Conservation (phyloP, 2,797 vertebrate genomes). For the Florisuga fusca region DNA sequence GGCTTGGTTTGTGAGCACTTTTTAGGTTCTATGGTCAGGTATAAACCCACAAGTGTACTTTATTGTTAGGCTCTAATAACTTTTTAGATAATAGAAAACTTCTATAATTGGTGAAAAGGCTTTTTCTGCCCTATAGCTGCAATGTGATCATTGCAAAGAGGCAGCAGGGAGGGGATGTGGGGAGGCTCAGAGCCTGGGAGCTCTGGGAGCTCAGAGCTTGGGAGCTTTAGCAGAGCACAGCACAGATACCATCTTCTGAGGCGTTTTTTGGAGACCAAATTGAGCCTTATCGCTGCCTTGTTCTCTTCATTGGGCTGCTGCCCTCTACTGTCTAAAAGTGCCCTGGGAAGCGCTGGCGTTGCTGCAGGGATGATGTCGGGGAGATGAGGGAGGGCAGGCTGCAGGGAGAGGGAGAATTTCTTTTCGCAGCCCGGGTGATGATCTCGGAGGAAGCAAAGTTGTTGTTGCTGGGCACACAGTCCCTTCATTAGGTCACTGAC, state of each 20-base stretch:
- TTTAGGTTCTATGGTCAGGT: background rate
- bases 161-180: background rate
- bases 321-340: slow-evolving; percentile 71
- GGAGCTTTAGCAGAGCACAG: background rate
- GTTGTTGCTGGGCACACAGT: background rate
- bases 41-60: background rate
- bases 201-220: background rate
- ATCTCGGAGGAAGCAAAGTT: background rate
- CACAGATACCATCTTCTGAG: background rate
- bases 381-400: background rate
- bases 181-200: background rate
- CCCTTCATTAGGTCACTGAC: background rate
- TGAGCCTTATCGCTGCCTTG: background rate
- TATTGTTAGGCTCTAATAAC: background rate
- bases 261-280: background rate
- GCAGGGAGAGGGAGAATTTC: background rate
- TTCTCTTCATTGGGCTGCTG: slow-evolving; percentile 18
- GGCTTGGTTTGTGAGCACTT: background rate
- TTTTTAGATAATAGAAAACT: background rate
- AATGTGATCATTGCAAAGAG: background rate
- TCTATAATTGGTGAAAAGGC: background rate
- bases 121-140: background rate
- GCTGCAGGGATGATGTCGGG: background rate
- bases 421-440: background rate
- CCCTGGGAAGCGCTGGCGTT: background rate